phyloP scores from a whole-genome alignment of 1,140 invertebrate genomes.

The Nixonia krombeini region DNA sequence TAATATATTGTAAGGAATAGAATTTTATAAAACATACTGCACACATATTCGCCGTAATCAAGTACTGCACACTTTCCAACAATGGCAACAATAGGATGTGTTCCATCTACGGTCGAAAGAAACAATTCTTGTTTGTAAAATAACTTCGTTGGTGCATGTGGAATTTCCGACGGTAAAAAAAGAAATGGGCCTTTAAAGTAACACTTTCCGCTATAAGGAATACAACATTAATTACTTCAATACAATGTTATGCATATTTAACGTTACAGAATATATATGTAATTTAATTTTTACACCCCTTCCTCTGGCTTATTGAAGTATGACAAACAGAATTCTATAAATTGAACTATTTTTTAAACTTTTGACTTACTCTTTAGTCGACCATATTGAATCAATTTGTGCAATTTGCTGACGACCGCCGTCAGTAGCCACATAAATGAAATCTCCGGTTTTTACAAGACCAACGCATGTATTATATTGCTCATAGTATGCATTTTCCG shows the following conservation, averaged over 20 bases:
- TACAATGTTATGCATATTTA: too few relatives aligned
- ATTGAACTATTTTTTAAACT: too few relatives aligned
- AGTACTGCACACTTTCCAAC: conserved; percentile 93
- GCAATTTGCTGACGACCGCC: conserved; percentile 89
- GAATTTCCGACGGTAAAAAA: conserved; percentile 89
- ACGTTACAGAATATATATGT: background rate
- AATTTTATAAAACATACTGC: conserved; percentile 77
- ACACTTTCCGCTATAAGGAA: conserved; percentile 81
- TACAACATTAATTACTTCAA: conserved; percentile 4
- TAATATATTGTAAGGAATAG: too few relatives aligned
- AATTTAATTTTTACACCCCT: conserved; percentile 1
- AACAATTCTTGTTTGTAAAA: conserved; percentile 98
- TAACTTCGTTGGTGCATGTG: conserved; percentile 79
- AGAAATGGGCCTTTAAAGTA: conserved; percentile 96
- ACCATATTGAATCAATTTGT: conserved; percentile 96
- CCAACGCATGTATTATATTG: conserved; percentile 91
- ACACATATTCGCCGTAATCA: conserved; percentile 92
- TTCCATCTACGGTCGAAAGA: conserved; percentile 91
- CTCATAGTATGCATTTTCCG: conserved; percentile 90
- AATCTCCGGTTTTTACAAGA: conserved; percentile 91
- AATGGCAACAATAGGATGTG: conserved; percentile 90
- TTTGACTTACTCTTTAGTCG: conserved; percentile 82
- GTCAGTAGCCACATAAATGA: conserved; percentile 92
- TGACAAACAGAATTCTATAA: too few relatives aligned
- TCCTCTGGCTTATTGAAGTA: too few relatives aligned